Conservation (phyloP, 2,888 invertebrate species). For the Drosophila birchii region DNA sequence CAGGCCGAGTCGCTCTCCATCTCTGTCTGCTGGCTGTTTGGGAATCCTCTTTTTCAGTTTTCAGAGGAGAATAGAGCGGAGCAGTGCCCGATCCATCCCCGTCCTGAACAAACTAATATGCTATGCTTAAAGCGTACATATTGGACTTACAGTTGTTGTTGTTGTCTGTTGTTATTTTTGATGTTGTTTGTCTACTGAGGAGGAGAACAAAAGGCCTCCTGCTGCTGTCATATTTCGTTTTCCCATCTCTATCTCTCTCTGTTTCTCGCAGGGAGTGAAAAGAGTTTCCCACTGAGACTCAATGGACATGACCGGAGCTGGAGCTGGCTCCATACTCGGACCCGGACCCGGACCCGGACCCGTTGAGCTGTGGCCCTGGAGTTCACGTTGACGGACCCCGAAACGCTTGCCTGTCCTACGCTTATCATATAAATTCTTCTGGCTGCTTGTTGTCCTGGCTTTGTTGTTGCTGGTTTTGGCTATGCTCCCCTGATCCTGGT, state of each 20-base stretch:
- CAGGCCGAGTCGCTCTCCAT: conserved; percentile 30
- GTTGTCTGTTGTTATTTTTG: conserved; percentile 59
- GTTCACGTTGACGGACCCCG: conserved; percentile 44
- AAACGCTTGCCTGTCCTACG: conserved; percentile 59
- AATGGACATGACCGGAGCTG: conserved; percentile 13
- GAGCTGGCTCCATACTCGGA: neutral
- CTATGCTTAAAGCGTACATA: conserved; percentile 82
- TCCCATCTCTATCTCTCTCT: neutral
- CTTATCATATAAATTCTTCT: conserved; percentile 77
- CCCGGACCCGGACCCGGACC: conserved; percentile 10
- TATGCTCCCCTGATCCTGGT: conserved; percentile 61
- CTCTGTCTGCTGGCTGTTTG: conserved; percentile 62
- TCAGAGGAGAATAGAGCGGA: neutral
- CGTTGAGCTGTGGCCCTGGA: conserved; percentile 43
- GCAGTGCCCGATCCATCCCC: conserved; percentile 25
- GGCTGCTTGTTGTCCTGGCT: conserved; percentile 53
- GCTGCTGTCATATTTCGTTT: conserved; percentile 75
- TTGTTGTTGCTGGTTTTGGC: conserved; percentile 33
- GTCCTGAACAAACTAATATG: conserved; percentile 77
- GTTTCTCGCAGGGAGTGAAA: conserved; percentile 1
- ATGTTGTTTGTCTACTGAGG: conserved; percentile 54
- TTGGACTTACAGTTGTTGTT: conserved; percentile 76
- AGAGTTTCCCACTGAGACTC: conserved; percentile 35
- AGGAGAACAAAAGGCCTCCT: conserved; percentile 73
- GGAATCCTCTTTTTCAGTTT: conserved; percentile 77